Evolutionary conservation across 2,113 vertebrate genomes (phyloP).

Genomic region (Egretta garzetta): DNA sequence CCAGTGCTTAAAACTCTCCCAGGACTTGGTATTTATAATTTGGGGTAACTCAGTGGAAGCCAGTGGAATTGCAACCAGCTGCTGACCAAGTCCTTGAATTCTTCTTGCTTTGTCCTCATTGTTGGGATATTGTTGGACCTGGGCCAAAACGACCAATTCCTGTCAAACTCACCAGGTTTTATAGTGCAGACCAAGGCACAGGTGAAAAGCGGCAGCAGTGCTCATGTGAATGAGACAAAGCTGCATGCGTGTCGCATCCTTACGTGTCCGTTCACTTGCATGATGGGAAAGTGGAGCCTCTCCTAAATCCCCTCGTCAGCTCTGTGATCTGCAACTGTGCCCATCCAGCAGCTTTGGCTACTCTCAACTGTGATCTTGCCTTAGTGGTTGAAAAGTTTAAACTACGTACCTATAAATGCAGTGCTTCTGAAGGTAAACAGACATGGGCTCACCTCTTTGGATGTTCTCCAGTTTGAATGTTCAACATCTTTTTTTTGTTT

Average conservation of each 20-base stretch:
- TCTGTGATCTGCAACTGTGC: rapidly evolving
- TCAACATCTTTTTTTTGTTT: not conserved
- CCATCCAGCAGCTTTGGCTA: not conserved
- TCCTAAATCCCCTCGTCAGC: not conserved
- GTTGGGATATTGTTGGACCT: not conserved
- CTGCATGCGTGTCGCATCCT: not conserved
- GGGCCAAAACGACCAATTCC: not conserved
- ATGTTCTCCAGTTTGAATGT: not conserved
- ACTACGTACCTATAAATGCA: not conserved
- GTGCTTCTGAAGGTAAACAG: not conserved
- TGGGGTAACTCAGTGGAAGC: not conserved
- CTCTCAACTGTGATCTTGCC: not conserved
- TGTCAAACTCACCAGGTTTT: not conserved
- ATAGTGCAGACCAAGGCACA: not conserved
- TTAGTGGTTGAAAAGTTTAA: not conserved
- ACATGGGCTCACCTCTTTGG: not conserved
- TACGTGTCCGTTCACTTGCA: rapidly evolving
- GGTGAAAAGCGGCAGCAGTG: rapidly evolving
- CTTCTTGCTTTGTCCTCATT: not conserved
- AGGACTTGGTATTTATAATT: no score
- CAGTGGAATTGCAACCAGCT: not conserved
- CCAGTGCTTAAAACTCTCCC: not conserved
- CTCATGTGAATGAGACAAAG: not conserved
- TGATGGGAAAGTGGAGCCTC: not conserved
- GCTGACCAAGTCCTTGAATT: not conserved